phyloP scores from a whole-genome alignment of 2,888 invertebrate species.

The Theodoxus fluviatilis region DNA sequence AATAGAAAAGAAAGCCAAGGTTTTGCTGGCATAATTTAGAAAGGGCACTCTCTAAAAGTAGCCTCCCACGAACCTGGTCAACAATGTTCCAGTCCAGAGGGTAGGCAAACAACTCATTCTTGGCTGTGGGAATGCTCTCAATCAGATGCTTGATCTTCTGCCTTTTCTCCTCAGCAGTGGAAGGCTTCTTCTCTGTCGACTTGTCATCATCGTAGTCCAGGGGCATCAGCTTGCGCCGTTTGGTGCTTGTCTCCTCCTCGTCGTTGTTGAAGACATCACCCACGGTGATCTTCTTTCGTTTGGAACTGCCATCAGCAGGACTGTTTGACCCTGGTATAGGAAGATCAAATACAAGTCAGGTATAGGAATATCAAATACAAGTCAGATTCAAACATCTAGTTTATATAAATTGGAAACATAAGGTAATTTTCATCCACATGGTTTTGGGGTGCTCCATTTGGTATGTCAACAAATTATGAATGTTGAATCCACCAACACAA shows the following conservation, averaged over 20 bases:
- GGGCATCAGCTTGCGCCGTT: conserved; percentile 76
- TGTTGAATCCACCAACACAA: no score
- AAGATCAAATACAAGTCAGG: not conserved
- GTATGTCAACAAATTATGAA: no score
- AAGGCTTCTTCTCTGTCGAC: conserved; percentile 45
- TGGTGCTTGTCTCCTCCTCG: conserved; percentile 66
- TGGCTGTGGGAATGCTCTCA: conserved; percentile 97
- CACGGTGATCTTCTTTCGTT: conserved; percentile 78
- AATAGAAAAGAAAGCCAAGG: no score
- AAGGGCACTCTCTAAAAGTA: no score
- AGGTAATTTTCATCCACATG: no score
- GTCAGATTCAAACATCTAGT: not conserved
- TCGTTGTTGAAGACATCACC: conserved; percentile 87
- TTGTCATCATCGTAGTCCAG: conserved; percentile 57
- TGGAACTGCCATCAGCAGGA: conserved; percentile 39
- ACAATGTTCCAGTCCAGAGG: conserved; percentile 89
- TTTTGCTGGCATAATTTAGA: no score
- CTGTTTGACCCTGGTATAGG: conserved; percentile 24
- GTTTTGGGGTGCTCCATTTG: no score
- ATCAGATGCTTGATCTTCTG: conserved; percentile 96
- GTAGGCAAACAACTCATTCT: conserved; percentile 93
- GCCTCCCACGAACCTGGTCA: no score
- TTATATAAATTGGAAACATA: no score
- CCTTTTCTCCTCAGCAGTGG: conserved; percentile 85
- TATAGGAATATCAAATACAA: not conserved